Evolutionary conservation across 2,113 vertebrate genomes (phyloP).

Genomic region (Aldabrachelys gigantea): DNA sequence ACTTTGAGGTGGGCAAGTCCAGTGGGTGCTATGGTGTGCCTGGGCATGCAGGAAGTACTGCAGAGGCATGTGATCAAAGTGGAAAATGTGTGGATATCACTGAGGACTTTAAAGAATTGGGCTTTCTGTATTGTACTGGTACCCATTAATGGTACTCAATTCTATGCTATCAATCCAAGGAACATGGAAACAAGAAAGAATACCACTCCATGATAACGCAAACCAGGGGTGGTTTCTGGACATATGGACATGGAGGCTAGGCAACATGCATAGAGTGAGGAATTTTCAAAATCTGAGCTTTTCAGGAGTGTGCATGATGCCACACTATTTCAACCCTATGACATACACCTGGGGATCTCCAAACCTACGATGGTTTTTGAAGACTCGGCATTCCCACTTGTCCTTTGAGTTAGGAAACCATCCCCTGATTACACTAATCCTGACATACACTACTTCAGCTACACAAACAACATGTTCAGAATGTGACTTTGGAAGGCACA

Average conservation of each 20-base stretch:
- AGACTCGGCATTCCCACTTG: not conserved
- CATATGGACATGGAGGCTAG: not conserved
- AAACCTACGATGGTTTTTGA: not conserved
- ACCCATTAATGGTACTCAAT: not conserved
- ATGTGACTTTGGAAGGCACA: not conserved
- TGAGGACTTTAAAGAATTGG: not conserved
- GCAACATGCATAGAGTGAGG: accelerated
- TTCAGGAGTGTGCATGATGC: not conserved
- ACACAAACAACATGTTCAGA: not conserved
- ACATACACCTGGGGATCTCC: not conserved
- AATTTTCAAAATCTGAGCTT: not conserved
- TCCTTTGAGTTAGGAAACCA: not conserved
- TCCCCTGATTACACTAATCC: not conserved
- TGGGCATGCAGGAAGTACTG: not conserved
- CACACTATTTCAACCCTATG: not conserved
- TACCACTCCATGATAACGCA: not conserved
- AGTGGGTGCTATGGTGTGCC: accelerated
- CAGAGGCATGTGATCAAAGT: not conserved
- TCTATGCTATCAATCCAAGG: not conserved
- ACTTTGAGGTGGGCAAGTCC: not conserved
- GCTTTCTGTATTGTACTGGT: not conserved
- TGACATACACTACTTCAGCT: not conserved
- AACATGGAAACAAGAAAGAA: not conserved
- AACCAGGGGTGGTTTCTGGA: not conserved
- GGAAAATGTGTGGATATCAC: not conserved